Evolutionary conservation across 2,888 invertebrate species (phyloP).

Genomic region (Eupithecia centaureata): DNA sequence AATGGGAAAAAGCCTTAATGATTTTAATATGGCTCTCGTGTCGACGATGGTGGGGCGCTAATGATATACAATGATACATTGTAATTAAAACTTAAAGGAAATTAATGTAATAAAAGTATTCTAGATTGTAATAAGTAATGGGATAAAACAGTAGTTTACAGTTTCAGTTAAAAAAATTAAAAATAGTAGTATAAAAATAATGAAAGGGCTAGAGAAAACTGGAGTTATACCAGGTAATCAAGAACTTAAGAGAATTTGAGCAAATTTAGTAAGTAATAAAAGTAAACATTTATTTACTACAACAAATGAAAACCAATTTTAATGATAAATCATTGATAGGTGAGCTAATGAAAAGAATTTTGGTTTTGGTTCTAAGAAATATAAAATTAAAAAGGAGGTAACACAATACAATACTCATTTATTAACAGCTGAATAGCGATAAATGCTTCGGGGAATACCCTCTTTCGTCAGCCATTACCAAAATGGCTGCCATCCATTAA

Average conservation of each 20-base stretch:
- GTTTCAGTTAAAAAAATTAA: too few relatives aligned
- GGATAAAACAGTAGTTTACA: neutral
- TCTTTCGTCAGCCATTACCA: constrained; percentile 21
- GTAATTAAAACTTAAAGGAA: neutral
- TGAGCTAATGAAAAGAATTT: too few relatives aligned
- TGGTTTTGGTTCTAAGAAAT: neutral
- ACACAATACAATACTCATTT: constrained; percentile 12
- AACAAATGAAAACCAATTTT: too few relatives aligned
- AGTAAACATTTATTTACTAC: too few relatives aligned
- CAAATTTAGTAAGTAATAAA: too few relatives aligned
- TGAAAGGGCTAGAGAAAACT: too few relatives aligned
- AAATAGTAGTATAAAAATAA: too few relatives aligned
- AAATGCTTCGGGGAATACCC: constrained; percentile 23
- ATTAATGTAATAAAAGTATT: too few relatives aligned
- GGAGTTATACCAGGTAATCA: too few relatives aligned
- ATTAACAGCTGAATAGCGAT: constrained; percentile 25
- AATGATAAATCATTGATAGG: too few relatives aligned
- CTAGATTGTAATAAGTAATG: too few relatives aligned
- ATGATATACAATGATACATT: neutral
- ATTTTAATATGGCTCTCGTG: neutral
- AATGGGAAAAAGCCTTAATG: neutral
- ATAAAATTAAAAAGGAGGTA: neutral
- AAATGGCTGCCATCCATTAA: constrained; percentile 26
- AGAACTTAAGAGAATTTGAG: too few relatives aligned
- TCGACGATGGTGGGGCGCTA: neutral